Evolutionary conservation across 2,888 invertebrate genomes (phyloP), one percentile per base, ranked within the genome.

Genomic region (Sesia apiformis): DNA sequence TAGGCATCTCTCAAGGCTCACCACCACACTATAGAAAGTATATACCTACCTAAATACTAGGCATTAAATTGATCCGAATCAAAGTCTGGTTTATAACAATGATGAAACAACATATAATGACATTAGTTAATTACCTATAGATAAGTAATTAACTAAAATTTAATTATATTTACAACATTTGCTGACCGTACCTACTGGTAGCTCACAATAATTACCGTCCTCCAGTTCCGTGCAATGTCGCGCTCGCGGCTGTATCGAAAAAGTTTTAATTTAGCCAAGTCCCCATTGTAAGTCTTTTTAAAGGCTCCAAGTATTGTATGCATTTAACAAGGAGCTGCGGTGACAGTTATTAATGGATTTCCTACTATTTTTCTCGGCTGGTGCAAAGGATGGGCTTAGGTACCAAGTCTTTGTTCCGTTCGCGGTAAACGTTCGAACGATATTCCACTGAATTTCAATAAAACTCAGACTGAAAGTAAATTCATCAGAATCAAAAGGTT

Each of bases 211-310:
- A 88, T 88, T 86, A 86, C 81, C 75, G 80, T 79, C 80, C 69
- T 81, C 79, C 76, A 82, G 81, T 80, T 83, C 79, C 81, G 82
- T 82, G 84, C 85, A 83, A 84, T 86, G 87, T 88, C 84, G 85
- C 81, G 77, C 76, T 76, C 76, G 78, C 76, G 72, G 71, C 75
- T 73, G 78, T 86, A 86, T 87, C 85, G 87, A 87, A 89, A 87
- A 89, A 89, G 80, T 89, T 89, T 89, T 89, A 89, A 87, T 88
- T 89, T 89, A 88, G 89, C 89, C 86, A 87, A 85, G 85, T 81
- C 76, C 74, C 84, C 73, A 80, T 88, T 88, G 87, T 88, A 78
- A 80, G 83, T 82, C 84, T 86, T 88, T 82, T 87, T 85, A 86
- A 89, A 87, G 86, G 84, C 84, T 81, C 77, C 85, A 79, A 86